Conservation (phyloP, 2,888 invertebrate genomes). For the Liposcelis brunnea region DNA sequence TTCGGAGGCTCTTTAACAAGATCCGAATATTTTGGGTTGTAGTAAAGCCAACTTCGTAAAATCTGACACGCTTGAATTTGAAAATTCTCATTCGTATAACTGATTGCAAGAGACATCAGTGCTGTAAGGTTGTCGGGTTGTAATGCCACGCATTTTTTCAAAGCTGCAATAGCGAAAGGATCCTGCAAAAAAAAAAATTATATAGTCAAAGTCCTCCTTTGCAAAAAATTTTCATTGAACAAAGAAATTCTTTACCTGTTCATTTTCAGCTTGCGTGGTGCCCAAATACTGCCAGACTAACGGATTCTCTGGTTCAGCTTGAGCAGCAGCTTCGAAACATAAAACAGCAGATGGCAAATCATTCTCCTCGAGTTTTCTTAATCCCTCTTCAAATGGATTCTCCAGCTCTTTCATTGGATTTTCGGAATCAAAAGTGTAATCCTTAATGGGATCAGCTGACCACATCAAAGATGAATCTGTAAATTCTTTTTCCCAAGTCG, state of each 20-base stretch:
- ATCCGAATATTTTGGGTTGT: slow-evolving; percentile 66
- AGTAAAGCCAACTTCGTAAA: slow-evolving; percentile 57
- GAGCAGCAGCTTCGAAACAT: slow-evolving; percentile 89
- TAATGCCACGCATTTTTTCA: slow-evolving; percentile 66
- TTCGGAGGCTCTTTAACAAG: slow-evolving; percentile 36
- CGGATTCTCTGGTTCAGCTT: slow-evolving; percentile 56
- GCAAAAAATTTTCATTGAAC: too few relatives aligned
- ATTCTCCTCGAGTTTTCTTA: slow-evolving; percentile 62
- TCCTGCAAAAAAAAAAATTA: slow-evolving; percentile 35
- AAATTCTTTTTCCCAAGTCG: slow-evolving; percentile 15
- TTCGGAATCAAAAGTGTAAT: slow-evolving; percentile 63
- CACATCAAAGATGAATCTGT: neutral
- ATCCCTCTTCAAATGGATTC: slow-evolving; percentile 72
- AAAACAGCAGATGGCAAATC: slow-evolving; percentile 91
- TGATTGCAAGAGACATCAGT: slow-evolving; percentile 79
- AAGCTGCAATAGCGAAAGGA: slow-evolving; percentile 77
- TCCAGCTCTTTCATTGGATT: slow-evolving; percentile 66
- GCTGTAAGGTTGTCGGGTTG: slow-evolving; percentile 67
- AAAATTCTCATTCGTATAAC: slow-evolving; percentile 91
- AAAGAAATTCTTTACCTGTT: slow-evolving; percentile 56
- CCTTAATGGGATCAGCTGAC: slow-evolving; percentile 21
- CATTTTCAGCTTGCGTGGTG: slow-evolving; percentile 92
- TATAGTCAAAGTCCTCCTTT: too few relatives aligned
- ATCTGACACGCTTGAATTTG: slow-evolving; percentile 76
- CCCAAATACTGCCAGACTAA: slow-evolving; percentile 81